phyloP scores from a whole-genome alignment of 2,797 vertebrate species.

The Oceanodroma leucorhoa region DNA sequence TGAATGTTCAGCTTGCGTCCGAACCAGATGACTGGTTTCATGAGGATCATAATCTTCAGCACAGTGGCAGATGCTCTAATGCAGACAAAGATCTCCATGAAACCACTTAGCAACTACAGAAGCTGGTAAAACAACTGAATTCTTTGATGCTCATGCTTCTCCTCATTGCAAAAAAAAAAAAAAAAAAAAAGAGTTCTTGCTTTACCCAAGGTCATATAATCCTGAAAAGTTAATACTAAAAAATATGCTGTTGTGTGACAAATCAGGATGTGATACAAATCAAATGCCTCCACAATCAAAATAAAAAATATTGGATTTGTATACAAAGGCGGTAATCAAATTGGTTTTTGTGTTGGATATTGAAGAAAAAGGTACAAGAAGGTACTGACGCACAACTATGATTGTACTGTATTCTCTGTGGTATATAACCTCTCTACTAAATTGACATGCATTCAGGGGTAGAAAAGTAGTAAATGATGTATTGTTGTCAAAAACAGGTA shows the following conservation, averaged over 20 bases:
- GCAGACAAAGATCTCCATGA: background rate
- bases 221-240: background rate
- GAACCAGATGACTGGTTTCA: background rate
- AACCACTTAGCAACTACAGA: background rate
- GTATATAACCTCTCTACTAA: background rate
- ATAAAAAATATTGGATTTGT: background rate
- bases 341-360: background rate
- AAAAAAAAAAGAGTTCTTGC: too few relatives aligned
- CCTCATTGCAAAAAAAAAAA: background rate
- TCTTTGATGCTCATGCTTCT: background rate
- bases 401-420: background rate
- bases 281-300: background rate
- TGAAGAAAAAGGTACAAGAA: background rate
- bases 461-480: background rate
- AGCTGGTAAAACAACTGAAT: background rate
- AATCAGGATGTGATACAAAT: background rate
- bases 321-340: background rate
- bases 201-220: background rate
- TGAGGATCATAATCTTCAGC: background rate
- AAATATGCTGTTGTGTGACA: background rate
- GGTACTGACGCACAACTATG: background rate
- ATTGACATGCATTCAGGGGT: background rate
- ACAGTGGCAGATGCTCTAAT: background rate
- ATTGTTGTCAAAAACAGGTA: fast-evolving
- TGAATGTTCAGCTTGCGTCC: background rate